phyloP scores from a whole-genome alignment of 2,888 invertebrate species.

The Nowickia ferox region DNA sequence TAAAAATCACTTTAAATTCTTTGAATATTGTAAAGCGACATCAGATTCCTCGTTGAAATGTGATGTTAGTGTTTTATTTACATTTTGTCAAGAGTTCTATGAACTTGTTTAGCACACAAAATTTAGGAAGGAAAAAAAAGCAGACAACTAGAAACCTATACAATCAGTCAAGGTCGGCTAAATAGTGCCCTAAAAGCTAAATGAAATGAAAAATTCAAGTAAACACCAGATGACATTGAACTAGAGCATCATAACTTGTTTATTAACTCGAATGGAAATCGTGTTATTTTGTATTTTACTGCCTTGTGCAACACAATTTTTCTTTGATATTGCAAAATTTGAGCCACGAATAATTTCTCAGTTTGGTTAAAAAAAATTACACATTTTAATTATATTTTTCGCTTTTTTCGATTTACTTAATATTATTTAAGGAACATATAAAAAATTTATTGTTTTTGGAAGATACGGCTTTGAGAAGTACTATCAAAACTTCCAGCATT shows the following conservation, averaged over 20 bases:
- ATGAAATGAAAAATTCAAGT: neutral
- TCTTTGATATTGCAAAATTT: no score
- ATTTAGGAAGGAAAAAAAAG: slow-evolving; percentile 27
- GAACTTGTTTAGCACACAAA: slow-evolving; percentile 62
- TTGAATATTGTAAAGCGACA: slow-evolving; percentile 33
- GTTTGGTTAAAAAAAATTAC: no score
- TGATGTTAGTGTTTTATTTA: slow-evolving; percentile 58
- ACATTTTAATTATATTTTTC: no score
- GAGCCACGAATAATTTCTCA: no score
- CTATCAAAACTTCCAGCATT: no score
- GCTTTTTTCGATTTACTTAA: no score
- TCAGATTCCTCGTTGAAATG: slow-evolving; percentile 29
- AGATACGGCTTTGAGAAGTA: no score
- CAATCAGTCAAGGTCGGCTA: slow-evolving; percentile 30
- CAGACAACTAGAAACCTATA: slow-evolving; percentile 21
- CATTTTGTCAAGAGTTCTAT: slow-evolving; percentile 63
- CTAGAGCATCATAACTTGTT: neutral
- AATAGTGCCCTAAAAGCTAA: slow-evolving; percentile 28
- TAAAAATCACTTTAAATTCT: slow-evolving; percentile 46
- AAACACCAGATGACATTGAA: neutral
- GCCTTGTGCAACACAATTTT: no score
- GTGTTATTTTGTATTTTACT: no score
- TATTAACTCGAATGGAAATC: no score
- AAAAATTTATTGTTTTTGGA: no score
- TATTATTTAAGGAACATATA: no score